Conservation (phyloP, 2,797 vertebrate genomes). For the Heterohyrax brucei region DNA sequence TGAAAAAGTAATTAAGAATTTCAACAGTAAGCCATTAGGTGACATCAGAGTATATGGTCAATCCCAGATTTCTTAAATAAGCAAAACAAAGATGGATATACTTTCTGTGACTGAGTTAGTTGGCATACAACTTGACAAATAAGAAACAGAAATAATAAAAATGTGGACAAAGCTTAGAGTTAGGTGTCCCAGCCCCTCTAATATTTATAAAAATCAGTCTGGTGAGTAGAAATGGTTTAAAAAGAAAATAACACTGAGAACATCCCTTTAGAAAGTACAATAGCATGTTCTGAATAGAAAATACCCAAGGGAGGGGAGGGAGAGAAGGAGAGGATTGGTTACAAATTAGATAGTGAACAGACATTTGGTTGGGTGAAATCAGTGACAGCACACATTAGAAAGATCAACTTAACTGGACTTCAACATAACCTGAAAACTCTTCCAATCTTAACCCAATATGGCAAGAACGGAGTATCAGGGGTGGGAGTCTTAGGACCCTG, state of each 20-base stretch:
- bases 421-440: too few species aligned
- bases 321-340: too few species aligned
- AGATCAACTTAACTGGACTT: too few species aligned
- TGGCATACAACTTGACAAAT: constrained; percentile 34
- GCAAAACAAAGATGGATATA: constrained; percentile 5
- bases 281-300: not conserved
- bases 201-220: not conserved
- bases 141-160: constrained; percentile 51
- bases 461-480: too few species aligned
- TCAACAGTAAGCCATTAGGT: constrained; percentile 27
- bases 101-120: not conserved
- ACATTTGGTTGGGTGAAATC: too few species aligned
- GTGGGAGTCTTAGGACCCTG: too few species aligned
- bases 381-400: too few species aligned
- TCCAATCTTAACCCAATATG: too few species aligned
- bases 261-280: not conserved
- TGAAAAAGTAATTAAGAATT: constrained; percentile 46
- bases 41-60: not conserved
- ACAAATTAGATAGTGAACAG: too few species aligned
- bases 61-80: not conserved
- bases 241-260: not conserved
- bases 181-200: not conserved
- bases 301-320: too few species aligned
- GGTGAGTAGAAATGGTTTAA: not conserved
- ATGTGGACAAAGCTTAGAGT: constrained; percentile 22